These are phyloP conservation scores for Amblyraja radiata DNA, from an alignment of 2,797 vertebrate species.

Conservation along the genomic window DNA sequence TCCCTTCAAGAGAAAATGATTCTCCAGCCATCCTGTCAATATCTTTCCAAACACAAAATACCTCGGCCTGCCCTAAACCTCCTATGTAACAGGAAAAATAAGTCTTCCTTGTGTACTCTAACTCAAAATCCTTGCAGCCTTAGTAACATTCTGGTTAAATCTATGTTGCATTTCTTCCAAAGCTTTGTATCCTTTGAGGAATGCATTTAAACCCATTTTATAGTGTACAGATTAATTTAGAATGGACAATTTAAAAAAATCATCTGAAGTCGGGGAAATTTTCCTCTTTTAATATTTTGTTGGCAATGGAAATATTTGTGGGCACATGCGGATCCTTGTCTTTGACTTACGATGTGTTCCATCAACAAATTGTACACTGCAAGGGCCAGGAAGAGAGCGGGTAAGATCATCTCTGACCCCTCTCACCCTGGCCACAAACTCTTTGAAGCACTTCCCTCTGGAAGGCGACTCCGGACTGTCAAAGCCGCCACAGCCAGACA, in stretches of 20 bases:
- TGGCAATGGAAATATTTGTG: not conserved
- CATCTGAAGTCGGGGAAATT: not conserved
- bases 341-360: not conserved
- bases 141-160: too few relatives aligned
- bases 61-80: not conserved
- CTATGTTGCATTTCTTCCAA: not conserved
- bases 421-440: too few relatives aligned
- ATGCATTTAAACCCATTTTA: not conserved
- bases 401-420: too few relatives aligned
- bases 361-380: too few relatives aligned
- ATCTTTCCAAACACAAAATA: not conserved
- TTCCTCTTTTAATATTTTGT: not conserved
- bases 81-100: not conserved
- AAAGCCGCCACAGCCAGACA: too few relatives aligned
- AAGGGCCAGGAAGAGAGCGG: too few relatives aligned
- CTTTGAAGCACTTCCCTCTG: too few relatives aligned
- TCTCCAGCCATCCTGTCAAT: not conserved
- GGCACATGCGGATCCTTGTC: not conserved
- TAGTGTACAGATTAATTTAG: not conserved
- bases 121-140: too few relatives aligned
- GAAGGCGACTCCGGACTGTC: too few relatives aligned
- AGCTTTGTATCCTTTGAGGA: not conserved
- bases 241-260: not conserved
- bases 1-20: not conserved
- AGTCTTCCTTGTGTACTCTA: not conserved